Percentiles rank a stretch among this genome's conserved stretches.
These are phyloP conservation scores for Beris morrisii DNA, from an alignment of 2,888 invertebrate genomes.

Conservation along the genomic window DNA sequence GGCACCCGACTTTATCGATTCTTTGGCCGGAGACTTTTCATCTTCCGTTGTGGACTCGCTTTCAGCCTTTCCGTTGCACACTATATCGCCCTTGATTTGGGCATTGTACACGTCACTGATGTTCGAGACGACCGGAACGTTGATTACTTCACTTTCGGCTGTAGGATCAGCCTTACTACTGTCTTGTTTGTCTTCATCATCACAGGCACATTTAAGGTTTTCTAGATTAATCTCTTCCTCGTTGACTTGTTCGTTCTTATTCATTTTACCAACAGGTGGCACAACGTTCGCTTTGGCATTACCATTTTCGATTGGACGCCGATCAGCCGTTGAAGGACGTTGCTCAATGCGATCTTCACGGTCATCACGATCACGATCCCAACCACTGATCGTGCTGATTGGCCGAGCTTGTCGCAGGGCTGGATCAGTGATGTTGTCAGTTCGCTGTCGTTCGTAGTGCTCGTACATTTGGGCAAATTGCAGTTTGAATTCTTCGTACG, in stretches of 20 bases:
- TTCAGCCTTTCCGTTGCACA: conserved; percentile 46
- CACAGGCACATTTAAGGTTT: conserved; percentile 44
- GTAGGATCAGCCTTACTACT: conserved; percentile 19
- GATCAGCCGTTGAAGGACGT: conserved; percentile 45
- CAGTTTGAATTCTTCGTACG: conserved; percentile 96
- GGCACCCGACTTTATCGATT: conserved; percentile 46
- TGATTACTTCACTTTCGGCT: conserved; percentile 37
- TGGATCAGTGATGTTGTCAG: conserved; percentile 94
- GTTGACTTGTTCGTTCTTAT: conserved; percentile 42
- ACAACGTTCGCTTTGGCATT: conserved; percentile 41
- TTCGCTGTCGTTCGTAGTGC: conserved; percentile 89
- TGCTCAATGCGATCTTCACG: conserved; percentile 29
- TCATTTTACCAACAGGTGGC: conserved; percentile 39
- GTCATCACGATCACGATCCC: conserved; percentile 70
- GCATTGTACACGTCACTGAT: conserved; percentile 57
- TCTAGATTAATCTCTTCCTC: conserved; percentile 43
- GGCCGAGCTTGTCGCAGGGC: conserved; percentile 89
- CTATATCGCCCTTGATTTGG: conserved; percentile 52
- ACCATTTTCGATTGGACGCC: conserved; percentile 53
- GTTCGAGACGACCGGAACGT: conserved; percentile 46
- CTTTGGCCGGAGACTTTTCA: conserved; percentile 34
- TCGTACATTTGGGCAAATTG: conserved; percentile 98
- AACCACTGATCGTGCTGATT: conserved; percentile 94
- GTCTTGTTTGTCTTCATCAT: conserved; percentile 38
- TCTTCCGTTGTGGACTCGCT: conserved; percentile 36